Evolutionary conservation across 2,888 invertebrate species (phyloP), one percentile per base, ranked within the genome.

Genomic region (Metallyticus violacea): DNA sequence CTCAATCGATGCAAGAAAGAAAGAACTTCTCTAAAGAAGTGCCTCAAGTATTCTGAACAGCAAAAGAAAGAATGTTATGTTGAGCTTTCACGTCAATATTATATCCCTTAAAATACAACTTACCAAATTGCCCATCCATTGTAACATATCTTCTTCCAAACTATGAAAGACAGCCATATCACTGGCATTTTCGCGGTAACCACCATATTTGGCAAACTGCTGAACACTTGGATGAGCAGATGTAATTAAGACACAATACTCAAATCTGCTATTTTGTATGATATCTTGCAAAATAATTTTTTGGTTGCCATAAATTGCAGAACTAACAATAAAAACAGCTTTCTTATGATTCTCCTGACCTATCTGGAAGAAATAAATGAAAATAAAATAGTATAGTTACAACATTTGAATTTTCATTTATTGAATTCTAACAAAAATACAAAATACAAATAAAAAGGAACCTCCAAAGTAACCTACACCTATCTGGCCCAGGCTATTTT

Each of bases 61-160:
- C n/a, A n/a, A n/a, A n/a, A n/a, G n/a, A n/a, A n/a, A n/a, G n/a
- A n/a, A n/a, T n/a, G n/a, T n/a, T n/a, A n/a, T n/a, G n/a, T n/a
- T n/a, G n/a, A n/a, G n/a, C n/a, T n/a, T n/a, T n/a, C n/a, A n/a
- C n/a, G n/a, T n/a, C n/a, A n/a, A n/a, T n/a, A n/a, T n/a, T n/a
- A 15, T 62, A 62, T 2, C 2, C 22, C 40, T n/a, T 62, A 62
- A 15, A 62, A 62, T 22, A 15, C 15, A 15, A 4, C 40, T 62
- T 91, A 94, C 94, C 92, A 92, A 92, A 89, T 93, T 94, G 25
- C 93, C 93, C 93, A 95, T 94, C 94, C 95, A 95, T 40, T 91
- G 90, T 22, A 92, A 89, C 25, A 94, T 89, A 77, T 92, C 91
- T 6, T 91, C 91, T 89, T 92, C 93, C 29, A 94, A 90, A 40